These are phyloP conservation scores for Campoplex capitator DNA, from an alignment of 2,888 invertebrate genomes.

Conservation along the genomic window DNA sequence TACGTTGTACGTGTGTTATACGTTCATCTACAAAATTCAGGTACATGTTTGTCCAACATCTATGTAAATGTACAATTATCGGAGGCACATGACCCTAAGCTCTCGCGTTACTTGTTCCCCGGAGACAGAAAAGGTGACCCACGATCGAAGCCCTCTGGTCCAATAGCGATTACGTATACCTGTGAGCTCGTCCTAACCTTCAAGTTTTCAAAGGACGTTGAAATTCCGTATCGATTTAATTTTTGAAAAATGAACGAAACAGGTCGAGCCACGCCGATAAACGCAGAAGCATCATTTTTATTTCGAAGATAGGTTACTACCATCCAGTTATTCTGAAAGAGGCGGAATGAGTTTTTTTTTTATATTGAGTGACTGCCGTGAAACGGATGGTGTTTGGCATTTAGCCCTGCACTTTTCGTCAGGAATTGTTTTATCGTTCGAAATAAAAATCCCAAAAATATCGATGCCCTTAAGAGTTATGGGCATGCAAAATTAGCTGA, in stretches of 20 bases:
- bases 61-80: conserved; percentile 55
- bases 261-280: not conserved
- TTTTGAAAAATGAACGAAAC: not conserved
- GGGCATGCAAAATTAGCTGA: not conserved
- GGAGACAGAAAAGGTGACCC: not conserved
- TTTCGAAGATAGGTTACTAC: not conserved
- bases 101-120: conserved; percentile 27
- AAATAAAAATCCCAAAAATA: no score
- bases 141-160: not conserved
- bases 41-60: conserved; percentile 21
- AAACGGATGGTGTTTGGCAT: no score
- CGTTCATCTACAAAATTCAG: not conserved
- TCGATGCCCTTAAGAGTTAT: no score
- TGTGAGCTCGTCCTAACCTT: not conserved
- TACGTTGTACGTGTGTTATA: not conserved
- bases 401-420: no score
- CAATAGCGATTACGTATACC: not conserved
- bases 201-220: not conserved
- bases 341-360: no score
- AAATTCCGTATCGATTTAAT: no score
- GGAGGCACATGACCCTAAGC: conserved; percentile 21
- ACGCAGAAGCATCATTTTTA: not conserved
- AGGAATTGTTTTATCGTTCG: no score
- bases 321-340: not conserved
- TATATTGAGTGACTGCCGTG: no score